Conservation (phyloP, 2,113 vertebrate genomes). For the Ptychochromis oligacanthus region DNA sequence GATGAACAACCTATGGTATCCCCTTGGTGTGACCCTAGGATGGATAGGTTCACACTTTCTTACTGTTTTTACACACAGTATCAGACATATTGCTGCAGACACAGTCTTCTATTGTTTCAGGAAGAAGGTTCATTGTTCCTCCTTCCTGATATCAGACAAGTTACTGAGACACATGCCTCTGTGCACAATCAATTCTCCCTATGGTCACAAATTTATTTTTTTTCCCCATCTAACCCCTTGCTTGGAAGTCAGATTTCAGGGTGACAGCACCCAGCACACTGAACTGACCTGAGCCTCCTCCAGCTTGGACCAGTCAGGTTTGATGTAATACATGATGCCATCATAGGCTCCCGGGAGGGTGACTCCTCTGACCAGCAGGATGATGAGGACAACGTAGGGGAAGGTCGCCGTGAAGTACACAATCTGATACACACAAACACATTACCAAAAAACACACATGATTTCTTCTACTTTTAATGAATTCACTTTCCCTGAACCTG, state of each 20-base stretch:
- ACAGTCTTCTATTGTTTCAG: too few species aligned
- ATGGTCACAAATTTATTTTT: too few species aligned
- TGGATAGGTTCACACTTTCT: too few species aligned
- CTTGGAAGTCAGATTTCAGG: background rate
- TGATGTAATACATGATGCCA: constrained; percentile 83
- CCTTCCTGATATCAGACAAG: too few species aligned
- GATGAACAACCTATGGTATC: too few species aligned
- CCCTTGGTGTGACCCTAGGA: too few species aligned
- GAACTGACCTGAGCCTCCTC: constrained; percentile 77
- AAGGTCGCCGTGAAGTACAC: constrained; percentile 85
- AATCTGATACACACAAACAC: constrained; percentile 68
- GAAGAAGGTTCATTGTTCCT: too few species aligned
- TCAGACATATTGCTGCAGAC: too few species aligned
- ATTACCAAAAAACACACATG: background rate
- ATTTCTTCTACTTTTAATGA: fast-evolving
- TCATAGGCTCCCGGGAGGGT: constrained; percentile 80
- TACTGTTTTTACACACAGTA: too few species aligned
- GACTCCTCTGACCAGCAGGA: constrained; percentile 81
- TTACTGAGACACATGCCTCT: too few species aligned
- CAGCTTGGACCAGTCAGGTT: constrained; percentile 84
- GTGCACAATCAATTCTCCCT: too few species aligned
- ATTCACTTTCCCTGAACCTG: background rate
- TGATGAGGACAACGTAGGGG: constrained; percentile 82
- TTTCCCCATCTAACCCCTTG: too few species aligned
- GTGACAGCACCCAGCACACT: background rate